phyloP scores from a whole-genome alignment of 30 jellyfish, hydroid and myxozoan species.

The Morbakka virulenta region DNA sequence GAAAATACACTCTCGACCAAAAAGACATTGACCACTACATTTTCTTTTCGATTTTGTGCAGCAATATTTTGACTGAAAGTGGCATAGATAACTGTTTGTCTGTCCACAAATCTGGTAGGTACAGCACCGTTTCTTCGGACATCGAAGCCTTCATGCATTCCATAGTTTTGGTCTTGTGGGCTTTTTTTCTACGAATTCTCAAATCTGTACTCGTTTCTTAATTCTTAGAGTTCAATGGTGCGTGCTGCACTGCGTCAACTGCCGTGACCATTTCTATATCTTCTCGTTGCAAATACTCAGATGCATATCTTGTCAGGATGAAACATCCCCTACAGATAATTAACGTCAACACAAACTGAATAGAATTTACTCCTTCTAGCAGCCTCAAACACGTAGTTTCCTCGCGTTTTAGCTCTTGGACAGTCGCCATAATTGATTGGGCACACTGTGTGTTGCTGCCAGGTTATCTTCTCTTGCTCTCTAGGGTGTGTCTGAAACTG shows the following conservation, averaged over 20 bases:
- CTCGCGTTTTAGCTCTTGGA: too few relatives aligned
- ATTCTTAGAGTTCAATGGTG: neutral
- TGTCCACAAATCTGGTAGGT: neutral
- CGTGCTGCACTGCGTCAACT: neutral
- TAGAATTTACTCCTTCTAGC: too few relatives aligned
- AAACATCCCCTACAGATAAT: neutral
- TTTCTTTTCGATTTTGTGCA: neutral
- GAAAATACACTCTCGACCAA: neutral
- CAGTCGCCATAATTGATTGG: too few relatives aligned
- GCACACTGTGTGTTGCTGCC: neutral
- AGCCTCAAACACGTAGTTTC: too few relatives aligned
- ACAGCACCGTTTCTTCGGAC: neutral
- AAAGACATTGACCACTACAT: neutral
- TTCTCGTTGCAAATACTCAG: neutral
- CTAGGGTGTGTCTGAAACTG: neutral
- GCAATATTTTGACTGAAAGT: neutral
- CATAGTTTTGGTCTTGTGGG: neutral
- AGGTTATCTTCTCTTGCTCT: neutral
- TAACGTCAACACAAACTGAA: neutral
- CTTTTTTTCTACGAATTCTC: neutral
- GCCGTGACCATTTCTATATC: neutral
- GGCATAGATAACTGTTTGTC: neutral
- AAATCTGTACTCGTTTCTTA: neutral
- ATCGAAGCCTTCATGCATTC: neutral
- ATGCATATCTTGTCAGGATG: neutral